Percentiles rank a stretch among this genome's conserved stretches.
Evolutionary conservation across 2,797 vertebrate species (phyloP).

Genomic region (Rallus crepitans): DNA sequence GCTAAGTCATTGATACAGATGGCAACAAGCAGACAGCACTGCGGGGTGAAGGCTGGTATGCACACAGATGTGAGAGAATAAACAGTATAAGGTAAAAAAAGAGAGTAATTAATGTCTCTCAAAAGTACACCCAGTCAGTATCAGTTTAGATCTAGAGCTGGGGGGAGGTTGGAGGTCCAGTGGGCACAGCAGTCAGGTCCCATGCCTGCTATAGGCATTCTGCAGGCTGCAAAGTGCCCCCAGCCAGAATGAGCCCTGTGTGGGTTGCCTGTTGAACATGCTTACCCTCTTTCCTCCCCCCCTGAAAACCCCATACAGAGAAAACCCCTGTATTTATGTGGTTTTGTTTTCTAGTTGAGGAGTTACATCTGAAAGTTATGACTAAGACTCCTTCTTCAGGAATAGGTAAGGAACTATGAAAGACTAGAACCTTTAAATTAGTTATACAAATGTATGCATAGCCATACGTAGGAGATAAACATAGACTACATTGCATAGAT

Average conservation of each 20-base stretch:
- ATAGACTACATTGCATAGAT: not conserved
- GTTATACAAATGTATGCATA: too few relatives aligned
- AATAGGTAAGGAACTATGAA: not conserved
- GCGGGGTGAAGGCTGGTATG: not conserved
- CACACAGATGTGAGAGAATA: not conserved
- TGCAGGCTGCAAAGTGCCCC: not conserved
- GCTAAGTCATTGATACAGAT: not conserved
- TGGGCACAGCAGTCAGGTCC: accelerated
- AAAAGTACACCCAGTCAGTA: not conserved
- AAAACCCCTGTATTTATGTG: accelerated
- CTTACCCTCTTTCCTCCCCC: not conserved
- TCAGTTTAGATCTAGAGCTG: not conserved
- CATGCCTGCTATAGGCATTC: not conserved
- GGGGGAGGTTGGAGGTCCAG: accelerated
- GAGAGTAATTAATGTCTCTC: not conserved
- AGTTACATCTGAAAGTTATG: not conserved
- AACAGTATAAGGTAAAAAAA: not conserved
- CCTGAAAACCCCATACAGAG: not conserved
- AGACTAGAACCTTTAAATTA: not conserved
- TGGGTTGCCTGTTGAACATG: not conserved
- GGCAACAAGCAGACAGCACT: not conserved
- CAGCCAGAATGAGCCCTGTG: not conserved
- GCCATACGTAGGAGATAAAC: not conserved
- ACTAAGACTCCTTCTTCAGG: not conserved
- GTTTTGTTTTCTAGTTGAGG: not conserved